Conservation (phyloP, 2,888 invertebrate species). For the Hyposoter dolosus region DNA sequence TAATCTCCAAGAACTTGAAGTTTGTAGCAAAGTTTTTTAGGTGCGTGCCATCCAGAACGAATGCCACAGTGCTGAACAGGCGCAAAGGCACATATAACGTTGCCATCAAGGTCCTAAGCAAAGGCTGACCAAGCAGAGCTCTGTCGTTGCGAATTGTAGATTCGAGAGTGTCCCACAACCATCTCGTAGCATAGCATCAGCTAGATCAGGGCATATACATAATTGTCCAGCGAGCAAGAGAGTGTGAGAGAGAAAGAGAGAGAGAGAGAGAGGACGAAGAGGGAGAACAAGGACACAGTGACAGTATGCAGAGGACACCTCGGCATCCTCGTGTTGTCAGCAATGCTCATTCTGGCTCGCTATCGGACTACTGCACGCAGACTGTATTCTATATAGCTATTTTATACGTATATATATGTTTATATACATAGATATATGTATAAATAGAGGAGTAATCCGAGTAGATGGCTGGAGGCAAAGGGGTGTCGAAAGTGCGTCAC, state of each 20-base stretch:
- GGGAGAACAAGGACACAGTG: constrained; percentile 26
- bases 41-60: constrained; percentile 36
- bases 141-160: constrained; percentile 59
- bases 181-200: constrained; percentile 62
- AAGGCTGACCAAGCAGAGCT: constrained; percentile 83
- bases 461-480: constrained; percentile 24
- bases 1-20: not conserved
- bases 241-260: constrained; percentile 66
- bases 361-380: constrained; percentile 78
- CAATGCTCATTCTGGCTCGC: constrained; percentile 82
- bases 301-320: constrained; percentile 75
- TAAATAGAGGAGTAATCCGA: constrained; percentile 38
- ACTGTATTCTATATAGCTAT: constrained; percentile 39
- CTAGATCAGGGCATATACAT: constrained; percentile 73
- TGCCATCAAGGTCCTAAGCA: constrained; percentile 82
- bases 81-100: constrained; percentile 61
- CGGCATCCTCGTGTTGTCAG: constrained; percentile 78
- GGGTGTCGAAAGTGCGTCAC: constrained; percentile 46
- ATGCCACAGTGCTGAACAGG: constrained; percentile 67
- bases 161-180: constrained; percentile 46
- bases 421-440: not conserved
- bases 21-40: not conserved
- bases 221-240: constrained; percentile 75
- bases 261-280: constrained; percentile 62
- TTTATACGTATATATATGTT: not conserved